Percentiles rank a stretch among this genome's conserved stretches.
phyloP scores from a whole-genome alignment of 2,113 vertebrate genomes.

The Odontesthes bonariensis region DNA sequence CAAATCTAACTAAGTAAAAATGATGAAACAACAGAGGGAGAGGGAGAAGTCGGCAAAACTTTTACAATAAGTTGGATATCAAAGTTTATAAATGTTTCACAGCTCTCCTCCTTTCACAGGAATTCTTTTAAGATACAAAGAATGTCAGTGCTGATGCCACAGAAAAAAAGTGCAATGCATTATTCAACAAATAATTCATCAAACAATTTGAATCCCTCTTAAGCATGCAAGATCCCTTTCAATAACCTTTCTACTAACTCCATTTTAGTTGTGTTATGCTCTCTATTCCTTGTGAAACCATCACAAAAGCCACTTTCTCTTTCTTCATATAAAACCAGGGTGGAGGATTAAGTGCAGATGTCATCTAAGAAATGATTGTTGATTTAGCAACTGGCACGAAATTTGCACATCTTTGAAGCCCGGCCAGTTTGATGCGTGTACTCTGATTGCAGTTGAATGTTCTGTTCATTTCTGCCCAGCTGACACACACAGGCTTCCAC shows the following conservation, averaged over 20 bases:
- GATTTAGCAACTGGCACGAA: conserved; percentile 30
- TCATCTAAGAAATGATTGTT: conserved; percentile 68
- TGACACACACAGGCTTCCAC: conserved; percentile 46
- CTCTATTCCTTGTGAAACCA: conserved; percentile 22
- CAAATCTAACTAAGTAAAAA: conserved; percentile 31
- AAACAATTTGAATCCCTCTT: conserved; percentile 21
- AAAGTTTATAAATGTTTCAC: conserved; percentile 40
- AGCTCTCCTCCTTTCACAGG: conserved; percentile 19
- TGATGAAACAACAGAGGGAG: conserved; percentile 39
- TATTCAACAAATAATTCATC: conserved; percentile 60
- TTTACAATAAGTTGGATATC: conserved; percentile 33
- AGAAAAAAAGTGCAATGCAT: conserved; percentile 33
- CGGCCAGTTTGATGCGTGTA: conserved; percentile 18
- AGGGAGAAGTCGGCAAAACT: conserved; percentile 51
- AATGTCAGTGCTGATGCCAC: conserved; percentile 32
- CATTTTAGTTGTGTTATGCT: conserved; percentile 15
- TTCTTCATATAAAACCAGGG: conserved; percentile 50
- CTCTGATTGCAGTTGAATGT: conserved; percentile 37
- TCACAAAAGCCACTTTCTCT: conserved; percentile 62
- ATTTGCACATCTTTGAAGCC: conserved; percentile 29
- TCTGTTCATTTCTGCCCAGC: conserved; percentile 49
- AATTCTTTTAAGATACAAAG: conserved; percentile 40
- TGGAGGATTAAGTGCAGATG: conserved; percentile 61
- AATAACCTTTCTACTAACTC: conserved; percentile 7
- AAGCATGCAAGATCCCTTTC: conserved; percentile 17